A percentile compares a stretch with the other conserved stretches of the same genome.
Evolutionary conservation across 2,797 vertebrate species (phyloP).

Genomic region (Eptatretus atami): DNA sequence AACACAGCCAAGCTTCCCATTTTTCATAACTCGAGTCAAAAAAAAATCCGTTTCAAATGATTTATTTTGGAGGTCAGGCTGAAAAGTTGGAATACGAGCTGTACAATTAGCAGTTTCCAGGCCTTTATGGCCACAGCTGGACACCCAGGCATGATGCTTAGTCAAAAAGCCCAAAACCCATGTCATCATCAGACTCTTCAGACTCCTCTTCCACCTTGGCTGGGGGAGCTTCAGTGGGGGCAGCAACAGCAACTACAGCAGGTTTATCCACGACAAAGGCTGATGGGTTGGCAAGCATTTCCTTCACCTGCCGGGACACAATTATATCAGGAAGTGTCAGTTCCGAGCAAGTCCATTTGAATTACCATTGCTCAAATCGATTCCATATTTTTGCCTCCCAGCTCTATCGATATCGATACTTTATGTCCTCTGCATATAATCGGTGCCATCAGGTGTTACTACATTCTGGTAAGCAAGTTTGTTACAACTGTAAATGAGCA

Average conservation of each 20-base stretch:
- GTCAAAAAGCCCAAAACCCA: constrained; percentile 85
- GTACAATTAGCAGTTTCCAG: not conserved
- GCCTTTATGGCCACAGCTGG: not conserved
- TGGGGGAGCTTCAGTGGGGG: constrained; percentile 14
- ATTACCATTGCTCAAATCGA: not conserved
- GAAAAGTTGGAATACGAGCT: too few species aligned
- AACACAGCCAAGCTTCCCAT: not conserved
- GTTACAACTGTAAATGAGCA: too few species aligned
- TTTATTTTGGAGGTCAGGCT: too few species aligned
- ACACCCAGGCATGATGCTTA: constrained; percentile 13
- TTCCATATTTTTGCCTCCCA: not conserved
- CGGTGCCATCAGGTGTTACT: not conserved
- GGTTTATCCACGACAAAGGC: constrained; percentile 45
- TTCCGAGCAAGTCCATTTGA: not conserved
- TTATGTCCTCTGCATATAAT: not conserved
- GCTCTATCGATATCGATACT: not conserved
- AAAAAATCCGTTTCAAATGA: too few species aligned
- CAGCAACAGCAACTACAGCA: constrained; percentile 16
- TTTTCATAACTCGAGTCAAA: too few species aligned
- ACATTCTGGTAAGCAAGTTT: not conserved
- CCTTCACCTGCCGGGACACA: constrained; percentile 33
- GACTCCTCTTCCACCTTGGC: constrained; percentile 50
- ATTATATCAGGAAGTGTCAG: not conserved
- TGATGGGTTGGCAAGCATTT: constrained; percentile 60
- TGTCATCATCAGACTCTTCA: constrained; percentile 56